Conservation (phyloP, 2,888 invertebrate species). For the Orchesella flavescens region DNA sequence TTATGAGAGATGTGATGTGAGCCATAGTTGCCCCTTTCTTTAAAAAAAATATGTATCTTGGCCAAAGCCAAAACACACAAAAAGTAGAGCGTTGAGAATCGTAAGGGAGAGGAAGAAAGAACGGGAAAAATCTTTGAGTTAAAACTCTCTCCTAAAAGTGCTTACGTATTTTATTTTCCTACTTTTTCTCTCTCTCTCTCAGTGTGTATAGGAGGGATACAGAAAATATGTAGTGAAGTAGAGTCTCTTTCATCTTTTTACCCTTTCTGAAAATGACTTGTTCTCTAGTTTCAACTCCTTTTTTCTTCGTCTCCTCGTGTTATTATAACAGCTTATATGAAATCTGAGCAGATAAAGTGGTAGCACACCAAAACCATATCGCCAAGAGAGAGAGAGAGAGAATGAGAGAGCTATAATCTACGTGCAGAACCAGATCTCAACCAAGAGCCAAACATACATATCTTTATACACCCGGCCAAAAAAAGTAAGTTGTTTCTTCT, state of each 20-base stretch:
- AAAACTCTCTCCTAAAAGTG: constrained; percentile 12
- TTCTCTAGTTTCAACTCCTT: constrained; percentile 28
- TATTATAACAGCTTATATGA: constrained; percentile 12
- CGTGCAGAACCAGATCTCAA: too few species aligned
- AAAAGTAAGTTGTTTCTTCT: too few species aligned
- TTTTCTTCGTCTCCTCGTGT: constrained; percentile 8
- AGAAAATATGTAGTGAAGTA: too few species aligned
- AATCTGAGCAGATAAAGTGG: constrained; percentile 30
- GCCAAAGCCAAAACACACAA: constrained; percentile 4
- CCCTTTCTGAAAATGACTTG: constrained; percentile 46
- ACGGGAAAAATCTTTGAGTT: constrained; percentile 7
- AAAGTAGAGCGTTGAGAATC: constrained; percentile 20
- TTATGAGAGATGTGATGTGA: too few species aligned
- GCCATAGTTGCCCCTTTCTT: too few species aligned
- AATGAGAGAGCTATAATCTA: background rate
- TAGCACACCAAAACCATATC: constrained; percentile 16
- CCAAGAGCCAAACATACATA: too few species aligned
- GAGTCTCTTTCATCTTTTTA: constrained; percentile 36
- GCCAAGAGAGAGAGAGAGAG: background rate
- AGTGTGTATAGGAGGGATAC: too few species aligned
- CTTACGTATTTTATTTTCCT: background rate
- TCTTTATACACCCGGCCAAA: too few species aligned
- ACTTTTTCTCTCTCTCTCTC: constrained; percentile 15
- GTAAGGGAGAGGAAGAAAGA: constrained; percentile 44
- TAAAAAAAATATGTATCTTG: too few species aligned